These are phyloP conservation scores for Chaetogeoica ovagalla DNA, from an alignment of 2,888 invertebrate genomes.

Conservation along the genomic window DNA sequence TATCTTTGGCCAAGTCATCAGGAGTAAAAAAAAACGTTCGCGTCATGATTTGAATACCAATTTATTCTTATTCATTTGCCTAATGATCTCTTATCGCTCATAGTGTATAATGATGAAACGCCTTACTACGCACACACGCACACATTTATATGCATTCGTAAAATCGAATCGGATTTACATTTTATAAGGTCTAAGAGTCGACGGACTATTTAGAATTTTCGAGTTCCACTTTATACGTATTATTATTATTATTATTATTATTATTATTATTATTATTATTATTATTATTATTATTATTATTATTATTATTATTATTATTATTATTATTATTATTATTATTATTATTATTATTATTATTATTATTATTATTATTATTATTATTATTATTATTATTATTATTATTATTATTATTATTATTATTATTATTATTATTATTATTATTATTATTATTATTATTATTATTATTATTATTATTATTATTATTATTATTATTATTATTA, in stretches of 20 bases:
- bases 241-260: neutral
- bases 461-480: neutral
- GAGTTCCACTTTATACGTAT: neutral
- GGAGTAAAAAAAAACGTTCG: conserved; percentile 31
- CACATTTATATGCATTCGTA: neutral
- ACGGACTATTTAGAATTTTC: conserved; percentile 12
- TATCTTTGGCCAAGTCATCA: conserved; percentile 42
- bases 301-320: neutral
- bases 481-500: neutral
- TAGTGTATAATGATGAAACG: neutral
- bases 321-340: neutral
- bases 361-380: neutral
- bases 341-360: neutral
- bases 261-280: neutral
- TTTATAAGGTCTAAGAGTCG: conserved; percentile 19
- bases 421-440: neutral
- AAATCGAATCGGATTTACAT: conserved; percentile 31
- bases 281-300: neutral
- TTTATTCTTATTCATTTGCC: conserved; percentile 43
- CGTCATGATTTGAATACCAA: conserved; percentile 43
- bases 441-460: neutral
- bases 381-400: neutral
- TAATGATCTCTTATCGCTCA: conserved; percentile 43
- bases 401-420: neutral
- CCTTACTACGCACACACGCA: neutral